Percentiles rank a stretch among this genome's conserved stretches.
These are phyloP conservation scores for Herpetotheres cachinnans DNA, from an alignment of 2,113 vertebrate genomes.

Conservation along the genomic window DNA sequence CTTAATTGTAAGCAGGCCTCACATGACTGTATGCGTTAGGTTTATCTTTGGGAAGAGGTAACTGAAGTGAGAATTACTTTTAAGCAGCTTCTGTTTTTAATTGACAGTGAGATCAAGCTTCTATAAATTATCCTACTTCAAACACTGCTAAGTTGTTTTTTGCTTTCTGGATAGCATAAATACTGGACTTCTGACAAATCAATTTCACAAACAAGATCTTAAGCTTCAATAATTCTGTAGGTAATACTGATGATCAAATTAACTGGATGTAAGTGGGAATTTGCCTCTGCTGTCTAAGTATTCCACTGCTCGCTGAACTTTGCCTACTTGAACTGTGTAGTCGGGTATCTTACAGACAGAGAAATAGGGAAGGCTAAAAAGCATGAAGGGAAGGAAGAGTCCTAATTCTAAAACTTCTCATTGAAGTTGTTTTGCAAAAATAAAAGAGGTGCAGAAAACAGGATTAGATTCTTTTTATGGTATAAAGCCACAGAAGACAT, in stretches of 20 bases:
- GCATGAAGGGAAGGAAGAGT: background rate
- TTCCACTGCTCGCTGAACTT: background rate
- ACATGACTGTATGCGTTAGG: fast-evolving
- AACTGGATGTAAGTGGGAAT: background rate
- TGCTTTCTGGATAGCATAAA: background rate
- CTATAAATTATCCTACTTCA: background rate
- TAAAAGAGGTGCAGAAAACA: background rate
- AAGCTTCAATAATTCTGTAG: background rate
- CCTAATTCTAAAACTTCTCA: background rate
- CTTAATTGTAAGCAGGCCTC: background rate
- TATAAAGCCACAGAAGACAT: constrained; percentile 28
- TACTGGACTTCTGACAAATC: too few species aligned
- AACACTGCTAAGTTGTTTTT: background rate
- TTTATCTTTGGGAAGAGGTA: background rate
- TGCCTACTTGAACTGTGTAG: background rate
- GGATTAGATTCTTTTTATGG: constrained; percentile 23
- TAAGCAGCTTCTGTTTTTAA: background rate
- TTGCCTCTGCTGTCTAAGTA: background rate
- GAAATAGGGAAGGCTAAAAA: background rate
- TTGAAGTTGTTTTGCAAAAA: background rate
- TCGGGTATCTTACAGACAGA: background rate
- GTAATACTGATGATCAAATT: background rate
- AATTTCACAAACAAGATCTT: too few species aligned
- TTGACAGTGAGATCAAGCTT: background rate
- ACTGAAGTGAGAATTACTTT: background rate